Conservation (phyloP, 2,888 invertebrate genomes). For the Eudasyphora cyanicolor region DNA sequence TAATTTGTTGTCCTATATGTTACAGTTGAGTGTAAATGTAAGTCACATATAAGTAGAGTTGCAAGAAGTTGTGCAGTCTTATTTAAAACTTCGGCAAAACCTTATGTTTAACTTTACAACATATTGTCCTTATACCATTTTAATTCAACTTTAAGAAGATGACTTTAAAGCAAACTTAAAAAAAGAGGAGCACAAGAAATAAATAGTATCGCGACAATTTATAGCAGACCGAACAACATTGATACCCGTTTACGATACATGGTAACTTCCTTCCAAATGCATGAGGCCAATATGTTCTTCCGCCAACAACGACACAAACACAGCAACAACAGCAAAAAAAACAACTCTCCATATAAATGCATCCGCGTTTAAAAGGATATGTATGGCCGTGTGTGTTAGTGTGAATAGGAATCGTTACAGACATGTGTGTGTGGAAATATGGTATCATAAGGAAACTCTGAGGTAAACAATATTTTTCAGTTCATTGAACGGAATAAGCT, state of each 20-base stretch:
- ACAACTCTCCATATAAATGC: no score
- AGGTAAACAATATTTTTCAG: conserved; percentile 79
- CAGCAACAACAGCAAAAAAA: no score
- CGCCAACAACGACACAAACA: no score
- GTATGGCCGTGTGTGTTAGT: neutral
- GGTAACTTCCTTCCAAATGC: conserved; percentile 11
- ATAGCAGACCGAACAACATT: neutral
- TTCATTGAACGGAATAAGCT: conserved; percentile 78
- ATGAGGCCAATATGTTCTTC: conserved; percentile 5
- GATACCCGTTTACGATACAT: conserved; percentile 23
- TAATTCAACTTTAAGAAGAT: no score
- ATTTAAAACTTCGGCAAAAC: no score
- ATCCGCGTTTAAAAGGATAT: neutral
- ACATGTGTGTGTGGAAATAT: neutral
- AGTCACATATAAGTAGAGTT: no score
- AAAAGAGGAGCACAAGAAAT: neutral
- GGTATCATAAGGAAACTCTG: conserved; percentile 69
- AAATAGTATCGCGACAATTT: neutral
- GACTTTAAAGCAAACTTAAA: neutral
- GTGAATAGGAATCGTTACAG: neutral
- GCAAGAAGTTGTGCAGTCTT: no score
- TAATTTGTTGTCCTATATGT: no score
- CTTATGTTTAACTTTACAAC: no score
- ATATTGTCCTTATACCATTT: no score
- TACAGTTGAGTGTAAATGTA: no score